Percentiles rank a stretch among this genome's conserved stretches.
These are phyloP conservation scores for Dryocosmus kuriphilus DNA, from an alignment of 2,888 invertebrate species.

Conservation along the genomic window DNA sequence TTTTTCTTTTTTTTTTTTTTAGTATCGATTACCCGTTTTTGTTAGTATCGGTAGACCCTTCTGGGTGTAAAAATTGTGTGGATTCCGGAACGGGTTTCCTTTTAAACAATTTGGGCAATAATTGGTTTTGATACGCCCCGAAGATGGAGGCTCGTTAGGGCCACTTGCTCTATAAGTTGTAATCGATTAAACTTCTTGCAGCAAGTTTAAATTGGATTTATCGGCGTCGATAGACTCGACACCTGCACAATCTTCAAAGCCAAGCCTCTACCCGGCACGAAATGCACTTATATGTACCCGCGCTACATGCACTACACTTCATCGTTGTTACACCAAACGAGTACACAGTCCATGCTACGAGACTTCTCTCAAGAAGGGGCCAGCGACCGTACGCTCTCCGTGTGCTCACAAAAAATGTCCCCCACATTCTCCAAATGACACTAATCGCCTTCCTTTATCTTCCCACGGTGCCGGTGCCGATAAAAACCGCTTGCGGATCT, in stretches of 20 bases:
- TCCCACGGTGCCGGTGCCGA: slow-evolving; percentile 74
- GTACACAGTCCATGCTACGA: slow-evolving; percentile 33
- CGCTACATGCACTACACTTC: neutral
- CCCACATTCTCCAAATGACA: slow-evolving; percentile 76
- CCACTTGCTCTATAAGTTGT: slow-evolving; percentile 38
- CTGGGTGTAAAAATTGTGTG: neutral
- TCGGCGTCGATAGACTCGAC: slow-evolving; percentile 37
- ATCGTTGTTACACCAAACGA: slow-evolving; percentile 31
- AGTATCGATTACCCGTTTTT: neutral
- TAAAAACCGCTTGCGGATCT: slow-evolving; percentile 66
- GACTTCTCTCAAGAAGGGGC: slow-evolving; percentile 55
- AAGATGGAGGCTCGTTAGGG: slow-evolving; percentile 25
- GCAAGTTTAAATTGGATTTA: slow-evolving; percentile 41
- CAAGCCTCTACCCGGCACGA: slow-evolving; percentile 24
- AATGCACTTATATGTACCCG: slow-evolving; percentile 36
- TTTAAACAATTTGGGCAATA: slow-evolving; percentile 16
- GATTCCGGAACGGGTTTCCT: neutral
- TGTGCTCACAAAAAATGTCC: slow-evolving; percentile 68
- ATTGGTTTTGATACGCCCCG: slow-evolving; percentile 15
- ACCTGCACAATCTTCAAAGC: slow-evolving; percentile 40
- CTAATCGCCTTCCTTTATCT: slow-evolving; percentile 77
- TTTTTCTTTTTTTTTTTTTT: slow-evolving; percentile 24
- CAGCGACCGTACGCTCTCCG: slow-evolving; percentile 60
- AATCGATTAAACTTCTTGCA: slow-evolving; percentile 40
- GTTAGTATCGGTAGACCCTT: neutral